These are phyloP conservation scores for Aricia artaxerxes DNA, from an alignment of 2,888 invertebrate genomes.

Conservation along the genomic window DNA sequence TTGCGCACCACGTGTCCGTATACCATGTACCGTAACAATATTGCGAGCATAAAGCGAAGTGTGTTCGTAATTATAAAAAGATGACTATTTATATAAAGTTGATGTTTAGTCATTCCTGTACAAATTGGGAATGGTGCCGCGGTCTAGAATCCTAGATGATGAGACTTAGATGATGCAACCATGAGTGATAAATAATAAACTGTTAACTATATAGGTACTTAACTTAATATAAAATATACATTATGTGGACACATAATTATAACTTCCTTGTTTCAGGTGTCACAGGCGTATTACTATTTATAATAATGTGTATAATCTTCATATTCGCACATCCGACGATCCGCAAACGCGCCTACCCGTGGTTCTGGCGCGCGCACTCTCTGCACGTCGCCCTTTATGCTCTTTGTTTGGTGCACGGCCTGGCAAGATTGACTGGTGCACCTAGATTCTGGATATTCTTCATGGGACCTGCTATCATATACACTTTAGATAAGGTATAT, in stretches of 20 bases:
- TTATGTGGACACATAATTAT: not conserved
- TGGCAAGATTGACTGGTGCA: conserved; percentile 94
- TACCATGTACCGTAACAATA: too few relatives aligned
- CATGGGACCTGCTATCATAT: conserved; percentile 93
- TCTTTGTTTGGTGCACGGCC: conserved; percentile 92
- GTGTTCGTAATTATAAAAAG: too few relatives aligned
- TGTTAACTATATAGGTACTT: too few relatives aligned
- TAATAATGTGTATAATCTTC: conserved; percentile 96
- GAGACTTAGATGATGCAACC: too few relatives aligned
- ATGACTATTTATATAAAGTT: too few relatives aligned
- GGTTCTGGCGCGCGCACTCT: conserved; percentile 97
- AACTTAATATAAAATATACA: too few relatives aligned
- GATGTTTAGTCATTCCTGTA: too few relatives aligned
- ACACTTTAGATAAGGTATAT: conserved; percentile 91
- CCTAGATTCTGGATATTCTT: conserved; percentile 97
- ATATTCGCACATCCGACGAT: conserved; percentile 97
- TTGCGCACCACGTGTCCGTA: too few relatives aligned
- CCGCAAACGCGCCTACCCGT: conserved; percentile 95
- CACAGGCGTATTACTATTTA: conserved; percentile 92
- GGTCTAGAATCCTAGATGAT: too few relatives aligned
- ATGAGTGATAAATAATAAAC: too few relatives aligned
- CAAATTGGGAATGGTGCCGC: too few relatives aligned
- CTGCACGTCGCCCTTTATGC: conserved; percentile 93
- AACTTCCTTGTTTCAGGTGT: conserved; percentile 81
- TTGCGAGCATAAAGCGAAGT: too few relatives aligned